Conservation (phyloP, 1,140 invertebrate genomes). For the Ladona fulva region DNA sequence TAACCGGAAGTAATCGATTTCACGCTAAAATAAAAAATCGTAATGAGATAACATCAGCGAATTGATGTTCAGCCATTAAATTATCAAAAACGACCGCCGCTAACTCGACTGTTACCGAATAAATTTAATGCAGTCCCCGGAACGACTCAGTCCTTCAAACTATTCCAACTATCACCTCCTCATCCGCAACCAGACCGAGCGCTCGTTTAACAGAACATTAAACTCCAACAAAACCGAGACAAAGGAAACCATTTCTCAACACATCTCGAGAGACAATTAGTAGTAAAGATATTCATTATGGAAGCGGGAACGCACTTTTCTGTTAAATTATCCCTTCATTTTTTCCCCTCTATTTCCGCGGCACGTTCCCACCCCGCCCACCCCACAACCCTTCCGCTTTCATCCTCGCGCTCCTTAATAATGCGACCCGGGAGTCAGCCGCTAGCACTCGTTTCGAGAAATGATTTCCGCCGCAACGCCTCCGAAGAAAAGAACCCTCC, state of each 20-base stretch:
- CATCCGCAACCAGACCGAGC: too few relatives aligned
- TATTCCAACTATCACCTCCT: too few relatives aligned
- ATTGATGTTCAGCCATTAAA: too few relatives aligned
- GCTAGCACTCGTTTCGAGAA: background rate
- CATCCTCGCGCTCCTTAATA: background rate
- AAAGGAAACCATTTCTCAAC: background rate
- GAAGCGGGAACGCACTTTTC: background rate
- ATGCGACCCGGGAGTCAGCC: background rate
- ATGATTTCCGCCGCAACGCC: constrained; percentile 1
- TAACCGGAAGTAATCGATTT: too few relatives aligned
- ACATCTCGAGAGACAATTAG: background rate
- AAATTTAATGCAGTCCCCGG: too few relatives aligned
- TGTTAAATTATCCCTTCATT: background rate
- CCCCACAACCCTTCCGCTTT: background rate
- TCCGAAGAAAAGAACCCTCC: background rate
- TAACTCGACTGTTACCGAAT: too few relatives aligned
- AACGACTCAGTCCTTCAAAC: too few relatives aligned
- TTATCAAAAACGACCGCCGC: too few relatives aligned
- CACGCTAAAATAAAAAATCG: too few relatives aligned
- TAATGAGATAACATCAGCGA: too few relatives aligned
- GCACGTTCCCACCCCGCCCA: background rate
- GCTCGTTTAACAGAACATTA: background rate
- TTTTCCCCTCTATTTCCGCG: background rate
- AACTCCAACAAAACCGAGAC: background rate
- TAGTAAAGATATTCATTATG: constrained; percentile 3